phyloP scores from a whole-genome alignment of 1,140 invertebrate species.

The Bradysia coprophila region DNA sequence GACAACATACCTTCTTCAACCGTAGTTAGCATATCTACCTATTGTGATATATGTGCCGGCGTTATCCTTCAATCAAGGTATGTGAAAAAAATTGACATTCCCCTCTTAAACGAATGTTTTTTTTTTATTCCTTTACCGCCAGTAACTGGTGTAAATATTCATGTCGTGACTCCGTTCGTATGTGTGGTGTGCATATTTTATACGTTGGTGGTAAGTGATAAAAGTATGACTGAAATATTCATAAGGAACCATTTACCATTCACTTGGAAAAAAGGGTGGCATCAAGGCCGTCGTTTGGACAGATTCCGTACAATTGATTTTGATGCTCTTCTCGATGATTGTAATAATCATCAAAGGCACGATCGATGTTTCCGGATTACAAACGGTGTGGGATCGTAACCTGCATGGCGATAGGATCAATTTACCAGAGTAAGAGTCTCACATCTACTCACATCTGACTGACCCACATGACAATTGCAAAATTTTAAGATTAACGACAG shows the following conservation, averaged over 20 bases:
- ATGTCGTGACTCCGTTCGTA: not conserved
- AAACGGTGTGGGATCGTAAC: slow-evolving; percentile 46
- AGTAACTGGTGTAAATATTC: not conserved
- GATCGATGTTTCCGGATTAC: slow-evolving; percentile 53
- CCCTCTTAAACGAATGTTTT: no score
- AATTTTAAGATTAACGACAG: slow-evolving; percentile 36
- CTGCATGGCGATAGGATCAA: slow-evolving; percentile 51
- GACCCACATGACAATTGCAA: slow-evolving; percentile 29
- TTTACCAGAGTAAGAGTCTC: slow-evolving; percentile 44
- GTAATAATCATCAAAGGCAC: slow-evolving; percentile 65
- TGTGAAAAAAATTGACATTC: slow-evolving; percentile 3
- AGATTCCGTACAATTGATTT: slow-evolving; percentile 68
- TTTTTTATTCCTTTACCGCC: no score
- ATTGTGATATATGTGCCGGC: slow-evolving; percentile 83
- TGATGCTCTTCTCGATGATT: slow-evolving; percentile 72
- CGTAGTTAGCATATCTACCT: slow-evolving; percentile 68
- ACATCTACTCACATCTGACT: slow-evolving; percentile 17
- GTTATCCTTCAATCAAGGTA: slow-evolving; percentile 73
- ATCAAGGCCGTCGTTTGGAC: slow-evolving; percentile 89
- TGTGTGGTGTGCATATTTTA: slow-evolving; percentile 9
- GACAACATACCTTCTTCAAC: no score
- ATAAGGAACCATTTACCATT: not conserved
- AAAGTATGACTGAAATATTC: not conserved
- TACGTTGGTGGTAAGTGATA: slow-evolving; percentile 2
- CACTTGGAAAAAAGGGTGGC: slow-evolving; percentile 77